Conservation (phyloP, 2,888 invertebrate species). For the Atherix ibis region DNA sequence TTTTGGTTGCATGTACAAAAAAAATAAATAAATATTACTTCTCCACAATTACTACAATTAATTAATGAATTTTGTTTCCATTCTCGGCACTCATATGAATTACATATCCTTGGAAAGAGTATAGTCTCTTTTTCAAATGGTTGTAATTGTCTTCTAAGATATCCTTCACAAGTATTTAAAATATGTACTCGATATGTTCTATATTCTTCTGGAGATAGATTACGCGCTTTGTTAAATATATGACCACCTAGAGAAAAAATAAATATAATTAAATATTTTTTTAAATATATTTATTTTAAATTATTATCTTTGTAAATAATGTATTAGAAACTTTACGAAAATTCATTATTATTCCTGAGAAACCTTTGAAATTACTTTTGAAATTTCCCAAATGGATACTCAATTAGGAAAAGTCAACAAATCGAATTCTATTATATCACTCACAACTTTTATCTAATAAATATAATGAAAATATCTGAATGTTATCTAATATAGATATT, state of each 20-base stretch:
- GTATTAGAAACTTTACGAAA: too few relatives aligned
- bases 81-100: slow-evolving; percentile 38
- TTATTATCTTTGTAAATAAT: too few relatives aligned
- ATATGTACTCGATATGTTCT: slow-evolving; percentile 44
- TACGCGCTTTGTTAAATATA: slow-evolving; percentile 35
- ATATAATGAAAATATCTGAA: too few relatives aligned
- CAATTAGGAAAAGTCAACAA: too few relatives aligned
- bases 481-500: too few relatives aligned
- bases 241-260: slow-evolving; percentile 43
- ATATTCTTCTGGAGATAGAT: slow-evolving; percentile 41
- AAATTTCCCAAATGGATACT: too few relatives aligned
- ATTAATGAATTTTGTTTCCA: slow-evolving; percentile 34
- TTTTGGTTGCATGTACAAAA: neutral
- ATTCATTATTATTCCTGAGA: too few relatives aligned
- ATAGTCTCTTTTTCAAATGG: slow-evolving; percentile 54
- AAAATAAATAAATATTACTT: slow-evolving; percentile 25
- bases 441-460: too few relatives aligned
- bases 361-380: too few relatives aligned
- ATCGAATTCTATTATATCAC: too few relatives aligned
- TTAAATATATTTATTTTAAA: too few relatives aligned
- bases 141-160: slow-evolving; percentile 39
- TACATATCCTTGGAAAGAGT: slow-evolving; percentile 49
- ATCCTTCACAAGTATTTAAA: slow-evolving; percentile 42
- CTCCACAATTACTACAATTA: slow-evolving; percentile 42
- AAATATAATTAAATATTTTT: too few relatives aligned